Conservation (phyloP, 2,113 vertebrate genomes). For the Ochotona curzoniae region DNA sequence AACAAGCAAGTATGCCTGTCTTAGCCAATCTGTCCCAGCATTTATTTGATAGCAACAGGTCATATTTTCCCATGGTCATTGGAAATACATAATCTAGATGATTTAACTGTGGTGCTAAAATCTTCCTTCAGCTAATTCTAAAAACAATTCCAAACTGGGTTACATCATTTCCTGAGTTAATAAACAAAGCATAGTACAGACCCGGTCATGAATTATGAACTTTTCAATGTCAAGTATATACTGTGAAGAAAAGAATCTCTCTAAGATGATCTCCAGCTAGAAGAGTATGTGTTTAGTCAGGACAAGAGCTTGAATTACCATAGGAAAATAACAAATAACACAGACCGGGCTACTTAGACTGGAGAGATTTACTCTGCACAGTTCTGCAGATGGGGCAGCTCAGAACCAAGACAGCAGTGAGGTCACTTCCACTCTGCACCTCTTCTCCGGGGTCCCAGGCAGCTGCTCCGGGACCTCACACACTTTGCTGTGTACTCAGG, state of each 20-base stretch:
- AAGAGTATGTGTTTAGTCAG: background rate
- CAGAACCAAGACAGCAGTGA: background rate
- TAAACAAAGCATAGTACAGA: background rate
- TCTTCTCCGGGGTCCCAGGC: background rate
- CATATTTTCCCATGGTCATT: background rate
- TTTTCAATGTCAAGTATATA: background rate
- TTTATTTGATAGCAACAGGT: background rate
- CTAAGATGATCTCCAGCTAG: background rate
- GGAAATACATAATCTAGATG: background rate
- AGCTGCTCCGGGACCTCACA: background rate
- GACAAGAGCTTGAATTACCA: background rate
- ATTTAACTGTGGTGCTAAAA: conserved; percentile 16
- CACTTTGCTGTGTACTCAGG: too few relatives aligned
- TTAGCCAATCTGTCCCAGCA: background rate
- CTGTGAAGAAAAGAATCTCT: conserved; percentile 1
- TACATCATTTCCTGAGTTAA: conserved; percentile 26
- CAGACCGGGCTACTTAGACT: background rate
- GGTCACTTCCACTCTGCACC: background rate
- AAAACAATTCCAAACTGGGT: conserved; percentile 20
- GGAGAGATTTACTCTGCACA: background rate
- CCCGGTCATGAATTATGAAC: background rate
- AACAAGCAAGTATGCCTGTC: background rate
- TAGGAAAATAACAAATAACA: background rate
- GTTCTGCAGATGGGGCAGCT: background rate
- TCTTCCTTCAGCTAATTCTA: conserved; percentile 11